A percentile compares a stretch with the other conserved stretches of the same genome.
phyloP scores from a whole-genome alignment of 2,113 vertebrate genomes.

The Chionodraco myersi region DNA sequence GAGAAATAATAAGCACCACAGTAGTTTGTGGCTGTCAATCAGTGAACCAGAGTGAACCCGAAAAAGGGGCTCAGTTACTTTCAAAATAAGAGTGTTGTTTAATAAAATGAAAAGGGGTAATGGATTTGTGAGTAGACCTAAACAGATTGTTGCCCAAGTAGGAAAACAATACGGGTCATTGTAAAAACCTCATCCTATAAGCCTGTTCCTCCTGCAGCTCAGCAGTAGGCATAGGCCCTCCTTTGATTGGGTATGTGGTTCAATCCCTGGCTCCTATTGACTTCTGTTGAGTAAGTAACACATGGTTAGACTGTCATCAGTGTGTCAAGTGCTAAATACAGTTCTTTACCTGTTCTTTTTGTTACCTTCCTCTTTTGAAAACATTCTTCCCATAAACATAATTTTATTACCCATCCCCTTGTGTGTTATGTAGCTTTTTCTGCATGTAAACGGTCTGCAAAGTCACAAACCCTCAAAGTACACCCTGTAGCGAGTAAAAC shows the following conservation, averaged over 20 bases:
- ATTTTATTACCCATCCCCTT: no score
- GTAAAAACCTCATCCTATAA: background rate
- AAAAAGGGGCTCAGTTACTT: background rate
- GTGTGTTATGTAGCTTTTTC: no score
- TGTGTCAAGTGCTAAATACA: no score
- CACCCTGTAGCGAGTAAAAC: no score
- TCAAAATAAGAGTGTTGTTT: slow-evolving; percentile 54
- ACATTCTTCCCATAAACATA: no score
- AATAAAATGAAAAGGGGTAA: background rate
- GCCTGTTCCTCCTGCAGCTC: background rate
- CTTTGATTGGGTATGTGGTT: background rate
- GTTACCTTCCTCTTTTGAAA: background rate
- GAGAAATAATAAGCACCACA: slow-evolving; percentile 62
- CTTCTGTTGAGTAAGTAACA: no score
- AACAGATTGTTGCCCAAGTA: background rate
- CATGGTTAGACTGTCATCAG: no score
- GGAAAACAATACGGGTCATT: background rate
- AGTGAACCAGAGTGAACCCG: background rate
- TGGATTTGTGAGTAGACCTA: background rate
- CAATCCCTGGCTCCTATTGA: no score
- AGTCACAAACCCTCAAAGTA: no score
- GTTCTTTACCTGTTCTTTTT: background rate
- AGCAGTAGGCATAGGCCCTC: background rate
- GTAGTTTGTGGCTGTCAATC: slow-evolving; percentile 36
- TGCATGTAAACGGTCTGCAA: no score